Percentiles rank a stretch among this genome's conserved stretches.
These are phyloP conservation scores for Oryctes rhinoceros DNA, from an alignment of 1,140 invertebrate species.

Conservation along the genomic window DNA sequence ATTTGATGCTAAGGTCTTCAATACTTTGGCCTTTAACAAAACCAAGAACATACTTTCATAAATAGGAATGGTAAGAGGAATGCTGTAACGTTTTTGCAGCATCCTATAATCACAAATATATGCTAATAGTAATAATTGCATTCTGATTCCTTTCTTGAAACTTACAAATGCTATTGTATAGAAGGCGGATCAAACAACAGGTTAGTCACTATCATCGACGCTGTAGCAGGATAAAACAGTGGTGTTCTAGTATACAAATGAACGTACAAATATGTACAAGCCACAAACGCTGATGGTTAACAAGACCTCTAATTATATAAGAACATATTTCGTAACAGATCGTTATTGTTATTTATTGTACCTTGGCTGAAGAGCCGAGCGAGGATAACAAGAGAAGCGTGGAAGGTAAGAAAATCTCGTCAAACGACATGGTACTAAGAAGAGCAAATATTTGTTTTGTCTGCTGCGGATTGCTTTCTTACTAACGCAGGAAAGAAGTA, in stretches of 20 bases:
- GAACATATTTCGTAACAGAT: conserved; percentile 10
- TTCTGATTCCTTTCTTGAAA: too few species aligned
- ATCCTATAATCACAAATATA: too few species aligned
- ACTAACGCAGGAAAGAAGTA: not conserved
- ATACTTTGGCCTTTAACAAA: too few species aligned
- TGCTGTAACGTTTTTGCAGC: too few species aligned
- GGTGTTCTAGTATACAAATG: not conserved
- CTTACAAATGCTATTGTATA: too few species aligned
- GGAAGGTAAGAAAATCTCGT: not conserved
- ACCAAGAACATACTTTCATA: too few species aligned
- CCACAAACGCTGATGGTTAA: not conserved
- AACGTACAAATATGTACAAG: conserved; percentile 8
- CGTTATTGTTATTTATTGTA: conserved; percentile 17
- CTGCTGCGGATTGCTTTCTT: not conserved
- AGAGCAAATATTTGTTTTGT: conserved; percentile 11
- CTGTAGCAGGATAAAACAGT: not conserved
- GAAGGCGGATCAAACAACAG: too few species aligned
- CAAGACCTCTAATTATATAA: conserved; percentile 11
- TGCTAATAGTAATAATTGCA: too few species aligned
- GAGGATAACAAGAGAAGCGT: not conserved
- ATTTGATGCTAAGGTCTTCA: too few species aligned
- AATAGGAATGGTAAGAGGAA: too few species aligned
- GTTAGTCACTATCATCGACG: too few species aligned
- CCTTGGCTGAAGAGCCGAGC: not conserved
- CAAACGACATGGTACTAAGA: not conserved